Evolutionary conservation across 2,113 vertebrate genomes (phyloP), one percentile per base, ranked within the genome.

Genomic region (Callorhinus ursinus): DNA sequence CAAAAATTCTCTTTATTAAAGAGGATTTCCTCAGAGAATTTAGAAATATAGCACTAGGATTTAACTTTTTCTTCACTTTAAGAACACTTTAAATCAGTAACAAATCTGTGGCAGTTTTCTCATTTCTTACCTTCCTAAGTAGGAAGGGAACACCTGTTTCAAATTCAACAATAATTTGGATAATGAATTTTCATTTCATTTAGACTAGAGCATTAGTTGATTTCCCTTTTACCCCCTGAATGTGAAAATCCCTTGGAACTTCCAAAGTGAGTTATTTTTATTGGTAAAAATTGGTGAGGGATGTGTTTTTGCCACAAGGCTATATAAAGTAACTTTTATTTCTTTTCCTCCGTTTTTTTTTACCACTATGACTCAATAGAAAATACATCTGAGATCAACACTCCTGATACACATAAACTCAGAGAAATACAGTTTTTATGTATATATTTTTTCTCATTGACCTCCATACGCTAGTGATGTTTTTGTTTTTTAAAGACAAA

Each of bases 101-200:
- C 24, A 94, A 97, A 82, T 80, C 87, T 65, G 53, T 95, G 61
- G 88, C 53, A 94, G 55, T 94, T 97, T 98, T 97, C n/a, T 88
- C 42, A 61, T 46, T 90, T 98, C 14, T 1, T 86, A 89, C 53
- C 93, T 97, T 95, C 83, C 31, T 67, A 88, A 80, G 72, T 79
- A 84, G 80, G 94, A 96, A 89, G 46, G 33, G 7, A 95, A 96
- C 97, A 98, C 82, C 72, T 94, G 94, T 95, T 94, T 97, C 95
- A 97, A 94, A 97, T 98, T 96, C 89, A 97, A 90, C 65, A 98
- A 97, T 95, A 81, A 76, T 93, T 95, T 96, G 95, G 97, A 42
- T 98, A 98, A 97, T 98, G 94, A 97, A 96, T 97, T 98, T 98
- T 97, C 13, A 69, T 97, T 96, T 98, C 86, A 85, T 98, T 98